Evolutionary conservation across 2,888 invertebrate genomes (phyloP).

Genomic region (Gortyna flavago): DNA sequence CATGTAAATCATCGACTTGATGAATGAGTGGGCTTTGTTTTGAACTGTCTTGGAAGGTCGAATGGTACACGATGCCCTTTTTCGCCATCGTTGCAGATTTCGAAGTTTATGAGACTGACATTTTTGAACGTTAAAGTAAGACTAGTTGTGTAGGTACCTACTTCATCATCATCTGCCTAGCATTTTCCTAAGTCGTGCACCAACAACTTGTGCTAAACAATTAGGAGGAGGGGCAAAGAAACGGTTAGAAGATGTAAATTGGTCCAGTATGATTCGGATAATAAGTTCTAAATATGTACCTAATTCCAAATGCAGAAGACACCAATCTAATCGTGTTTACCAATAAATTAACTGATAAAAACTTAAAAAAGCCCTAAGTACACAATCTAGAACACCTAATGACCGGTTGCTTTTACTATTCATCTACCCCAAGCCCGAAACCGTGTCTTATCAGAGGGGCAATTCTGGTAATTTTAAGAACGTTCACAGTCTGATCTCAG

Average conservation of each 20-base stretch:
- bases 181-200: too few relatives aligned
- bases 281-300: background rate
- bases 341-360: background rate
- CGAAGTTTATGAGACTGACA: conserved; percentile 15
- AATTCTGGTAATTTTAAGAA: too few relatives aligned
- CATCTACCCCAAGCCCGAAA: background rate
- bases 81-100: conserved; percentile 26
- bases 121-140: background rate
- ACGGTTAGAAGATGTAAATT: background rate
- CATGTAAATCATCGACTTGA: conserved; percentile 65
- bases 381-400: background rate
- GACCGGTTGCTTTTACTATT: background rate
- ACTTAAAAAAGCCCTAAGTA: background rate
- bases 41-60: conserved; percentile 53
- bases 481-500: too few relatives aligned
- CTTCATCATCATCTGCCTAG: too few relatives aligned
- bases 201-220: background rate
- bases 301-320: background rate
- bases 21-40: conserved; percentile 58
- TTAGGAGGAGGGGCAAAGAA: background rate
- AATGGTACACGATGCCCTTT: conserved; percentile 54
- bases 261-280: background rate
- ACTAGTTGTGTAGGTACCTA: background rate
- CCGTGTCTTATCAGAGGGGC: too few relatives aligned
- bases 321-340: background rate